These are phyloP conservation scores for Alviniconcha marisindica DNA, from an alignment of 1,140 invertebrate genomes.

Conservation along the genomic window DNA sequence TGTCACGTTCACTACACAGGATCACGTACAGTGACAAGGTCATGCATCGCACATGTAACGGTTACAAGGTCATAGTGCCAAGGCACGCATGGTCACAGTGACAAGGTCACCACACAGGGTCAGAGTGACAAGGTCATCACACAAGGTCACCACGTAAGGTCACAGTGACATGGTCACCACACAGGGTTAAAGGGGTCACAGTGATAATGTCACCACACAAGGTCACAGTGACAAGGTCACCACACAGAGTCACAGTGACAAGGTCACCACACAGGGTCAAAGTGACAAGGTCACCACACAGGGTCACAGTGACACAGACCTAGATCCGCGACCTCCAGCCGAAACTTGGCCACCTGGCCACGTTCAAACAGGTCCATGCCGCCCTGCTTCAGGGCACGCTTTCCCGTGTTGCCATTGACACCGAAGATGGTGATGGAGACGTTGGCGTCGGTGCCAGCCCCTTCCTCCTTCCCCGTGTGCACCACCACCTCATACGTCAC, in stretches of 20 bases:
- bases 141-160: not conserved
- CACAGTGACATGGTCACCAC: too few relatives aligned
- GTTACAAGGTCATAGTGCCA: too few relatives aligned
- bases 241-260: too few relatives aligned
- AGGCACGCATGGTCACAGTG: too few relatives aligned
- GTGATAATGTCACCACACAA: too few relatives aligned
- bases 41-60: not conserved
- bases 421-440: slow-evolving; percentile 72
- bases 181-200: too few relatives aligned
- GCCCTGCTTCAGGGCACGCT: slow-evolving; percentile 66
- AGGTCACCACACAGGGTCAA: not conserved
- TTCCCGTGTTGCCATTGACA: slow-evolving; percentile 69
- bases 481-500: slow-evolving; percentile 75
- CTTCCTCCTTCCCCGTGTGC: slow-evolving; percentile 72
- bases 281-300: too few relatives aligned
- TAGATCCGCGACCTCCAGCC: slow-evolving; percentile 73
- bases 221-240: too few relatives aligned
- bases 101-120: too few relatives aligned
- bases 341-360: slow-evolving; percentile 72
- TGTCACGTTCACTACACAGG: too few relatives aligned
- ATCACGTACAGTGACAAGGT: too few relatives aligned
- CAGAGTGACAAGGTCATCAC: too few relatives aligned
- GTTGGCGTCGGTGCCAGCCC: slow-evolving; percentile 74
- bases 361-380: slow-evolving; percentile 72
- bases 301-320: slow-evolving; percentile 56